phyloP scores from a whole-genome alignment of 2,113 vertebrate genomes.

The Neodon shergylaensis region DNA sequence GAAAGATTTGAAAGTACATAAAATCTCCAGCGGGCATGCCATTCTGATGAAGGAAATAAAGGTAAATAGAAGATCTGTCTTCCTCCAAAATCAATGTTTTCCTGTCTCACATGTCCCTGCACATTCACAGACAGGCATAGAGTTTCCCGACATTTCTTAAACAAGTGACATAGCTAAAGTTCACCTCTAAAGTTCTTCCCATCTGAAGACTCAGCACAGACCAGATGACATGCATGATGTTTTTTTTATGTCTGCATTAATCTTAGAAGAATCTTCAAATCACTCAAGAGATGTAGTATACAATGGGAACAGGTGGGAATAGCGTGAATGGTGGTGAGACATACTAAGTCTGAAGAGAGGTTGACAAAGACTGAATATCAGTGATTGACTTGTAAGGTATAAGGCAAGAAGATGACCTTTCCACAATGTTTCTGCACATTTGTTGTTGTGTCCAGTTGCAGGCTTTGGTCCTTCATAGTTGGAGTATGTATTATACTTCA shows the following conservation, averaged over 20 bases:
- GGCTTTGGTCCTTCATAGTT: background rate
- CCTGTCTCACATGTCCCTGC: too few relatives aligned
- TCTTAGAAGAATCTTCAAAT: background rate
- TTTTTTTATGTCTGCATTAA: background rate
- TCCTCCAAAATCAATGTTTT: background rate
- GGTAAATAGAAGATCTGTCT: background rate
- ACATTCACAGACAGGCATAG: background rate
- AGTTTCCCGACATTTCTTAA: background rate
- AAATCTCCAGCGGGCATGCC: background rate
- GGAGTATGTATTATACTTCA: background rate
- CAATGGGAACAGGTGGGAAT: background rate
- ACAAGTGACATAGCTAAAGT: background rate
- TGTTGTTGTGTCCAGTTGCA: background rate
- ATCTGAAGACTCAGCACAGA: background rate
- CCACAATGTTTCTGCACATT: background rate
- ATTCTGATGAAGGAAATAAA: background rate
- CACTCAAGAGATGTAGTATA: background rate
- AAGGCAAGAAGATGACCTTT: background rate
- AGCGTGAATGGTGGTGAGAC: rapidly evolving
- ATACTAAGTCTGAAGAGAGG: background rate
- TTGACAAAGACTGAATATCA: background rate
- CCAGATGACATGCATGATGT: background rate
- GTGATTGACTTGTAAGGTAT: background rate
- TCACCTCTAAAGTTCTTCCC: background rate
- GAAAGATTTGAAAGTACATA: background rate